phyloP scores from a whole-genome alignment of 2,113 vertebrate species.

The Oenanthe melanoleuca region DNA sequence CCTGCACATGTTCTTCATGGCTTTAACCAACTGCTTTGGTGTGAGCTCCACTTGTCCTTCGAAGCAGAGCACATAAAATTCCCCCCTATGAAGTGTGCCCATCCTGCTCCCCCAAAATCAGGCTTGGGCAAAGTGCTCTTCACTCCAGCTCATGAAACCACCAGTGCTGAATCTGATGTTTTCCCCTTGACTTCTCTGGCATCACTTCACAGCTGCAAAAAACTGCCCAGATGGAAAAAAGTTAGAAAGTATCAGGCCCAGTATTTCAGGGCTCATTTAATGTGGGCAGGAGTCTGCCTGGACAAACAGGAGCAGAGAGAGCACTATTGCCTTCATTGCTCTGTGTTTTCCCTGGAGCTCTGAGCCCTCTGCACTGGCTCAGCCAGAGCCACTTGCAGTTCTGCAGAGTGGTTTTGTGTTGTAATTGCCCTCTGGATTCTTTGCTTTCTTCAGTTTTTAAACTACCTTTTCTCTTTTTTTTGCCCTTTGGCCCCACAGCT shows the following conservation, averaged over 20 bases:
- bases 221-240: not conserved
- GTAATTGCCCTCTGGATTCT: not conserved
- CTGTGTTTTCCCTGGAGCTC: not conserved
- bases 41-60: not conserved
- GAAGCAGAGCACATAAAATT: not conserved
- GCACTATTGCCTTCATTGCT: not conserved
- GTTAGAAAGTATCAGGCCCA: not conserved
- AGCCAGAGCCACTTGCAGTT: not conserved
- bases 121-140: not conserved
- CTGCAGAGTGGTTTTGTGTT: not conserved
- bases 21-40: not conserved
- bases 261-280: not conserved
- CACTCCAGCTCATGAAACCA: not conserved
- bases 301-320: not conserved
- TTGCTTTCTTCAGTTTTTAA: conserved; percentile 6
- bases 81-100: not conserved
- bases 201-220: not conserved
- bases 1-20: accelerated
- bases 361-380: not conserved
- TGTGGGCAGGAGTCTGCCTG: not conserved
- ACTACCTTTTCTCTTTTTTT: not conserved
- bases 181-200: not conserved
- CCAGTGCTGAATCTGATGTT: accelerated
- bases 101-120: not conserved
- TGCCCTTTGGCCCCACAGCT: not conserved